Percentiles rank a stretch among this genome's conserved stretches.
Conservation (phyloP, 2,888 invertebrate genomes). For the Onthophagus sagittarius region DNA sequence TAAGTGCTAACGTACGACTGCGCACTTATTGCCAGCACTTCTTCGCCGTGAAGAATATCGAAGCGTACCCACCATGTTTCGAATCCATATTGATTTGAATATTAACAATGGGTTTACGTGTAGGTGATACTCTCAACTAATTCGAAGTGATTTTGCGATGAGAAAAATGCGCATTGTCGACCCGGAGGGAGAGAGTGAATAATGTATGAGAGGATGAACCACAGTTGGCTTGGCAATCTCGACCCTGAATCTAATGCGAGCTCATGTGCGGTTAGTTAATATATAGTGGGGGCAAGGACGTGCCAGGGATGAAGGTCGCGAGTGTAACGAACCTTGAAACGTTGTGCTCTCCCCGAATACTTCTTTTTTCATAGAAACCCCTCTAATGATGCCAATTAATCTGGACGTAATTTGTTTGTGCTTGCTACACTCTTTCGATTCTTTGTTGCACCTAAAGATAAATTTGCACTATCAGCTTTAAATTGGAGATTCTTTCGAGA, state of each 20-base stretch:
- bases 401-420: constrained; percentile 14
- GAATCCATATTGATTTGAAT: not conserved
- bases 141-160: not conserved
- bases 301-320: constrained; percentile 31
- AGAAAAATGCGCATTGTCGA: constrained; percentile 20
- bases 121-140: not conserved
- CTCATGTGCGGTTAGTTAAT: constrained; percentile 23
- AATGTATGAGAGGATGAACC: constrained; percentile 19
- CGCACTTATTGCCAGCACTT: not conserved
- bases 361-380: constrained; percentile 2
- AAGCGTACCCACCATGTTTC: not conserved
- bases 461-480: too few species aligned
- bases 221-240: constrained; percentile 18
- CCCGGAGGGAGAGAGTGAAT: constrained; percentile 17
- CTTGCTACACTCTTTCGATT: not conserved
- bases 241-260: constrained; percentile 22
- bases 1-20: not conserved
- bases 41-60: not conserved
- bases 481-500: too few species aligned
- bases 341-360: constrained; percentile 2
- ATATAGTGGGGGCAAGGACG: constrained; percentile 27
- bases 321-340: constrained; percentile 28
- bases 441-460: constrained; percentile 6
- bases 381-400: constrained; percentile 11
- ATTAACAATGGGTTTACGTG: not conserved